Percentiles rank a stretch among this genome's conserved stretches.
phyloP scores from a whole-genome alignment of 2,888 invertebrate genomes.

The Agrochola litura region DNA sequence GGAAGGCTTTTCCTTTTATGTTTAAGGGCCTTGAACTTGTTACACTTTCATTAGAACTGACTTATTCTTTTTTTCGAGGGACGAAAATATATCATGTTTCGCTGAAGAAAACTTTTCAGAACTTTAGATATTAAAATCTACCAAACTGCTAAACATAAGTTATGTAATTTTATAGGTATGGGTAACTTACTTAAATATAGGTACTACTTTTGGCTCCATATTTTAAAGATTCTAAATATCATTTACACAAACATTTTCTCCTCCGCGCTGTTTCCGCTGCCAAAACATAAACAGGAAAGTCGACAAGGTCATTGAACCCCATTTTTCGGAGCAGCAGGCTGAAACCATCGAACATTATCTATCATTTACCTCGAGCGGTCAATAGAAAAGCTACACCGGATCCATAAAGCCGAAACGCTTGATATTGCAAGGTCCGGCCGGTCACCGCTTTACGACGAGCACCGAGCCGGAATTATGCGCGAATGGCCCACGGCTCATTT shows the following conservation, averaged over 20 bases:
- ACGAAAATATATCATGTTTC: background rate
- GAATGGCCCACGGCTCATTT: constrained; percentile 87
- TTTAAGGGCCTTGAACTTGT: background rate
- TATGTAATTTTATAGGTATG: background rate
- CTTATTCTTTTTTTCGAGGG: constrained; percentile 9
- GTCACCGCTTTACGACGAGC: constrained; percentile 50
- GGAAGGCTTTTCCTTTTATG: background rate
- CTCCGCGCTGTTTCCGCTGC: background rate
- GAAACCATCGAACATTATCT: constrained; percentile 46
- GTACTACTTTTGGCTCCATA: background rate
- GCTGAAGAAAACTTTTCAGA: background rate
- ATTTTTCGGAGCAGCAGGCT: constrained; percentile 19
- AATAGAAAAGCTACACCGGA: constrained; percentile 66
- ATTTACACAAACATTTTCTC: constrained; percentile 1
- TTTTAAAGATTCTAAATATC: background rate
- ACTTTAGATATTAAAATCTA: constrained; percentile 10
- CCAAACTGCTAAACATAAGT: background rate
- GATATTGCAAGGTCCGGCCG: constrained; percentile 72
- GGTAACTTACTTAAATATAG: background rate
- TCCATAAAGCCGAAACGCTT: constrained; percentile 77
- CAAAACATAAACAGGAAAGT: constrained; percentile 5
- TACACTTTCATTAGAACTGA: background rate
- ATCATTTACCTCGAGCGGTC: constrained; percentile 46
- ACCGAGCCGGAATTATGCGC: constrained; percentile 84
- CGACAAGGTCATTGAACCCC: constrained; percentile 32